Evolutionary conservation across 1,140 invertebrate genomes (phyloP), one percentile per base, ranked within the genome.

Genomic region (Orius insidiosus): DNA sequence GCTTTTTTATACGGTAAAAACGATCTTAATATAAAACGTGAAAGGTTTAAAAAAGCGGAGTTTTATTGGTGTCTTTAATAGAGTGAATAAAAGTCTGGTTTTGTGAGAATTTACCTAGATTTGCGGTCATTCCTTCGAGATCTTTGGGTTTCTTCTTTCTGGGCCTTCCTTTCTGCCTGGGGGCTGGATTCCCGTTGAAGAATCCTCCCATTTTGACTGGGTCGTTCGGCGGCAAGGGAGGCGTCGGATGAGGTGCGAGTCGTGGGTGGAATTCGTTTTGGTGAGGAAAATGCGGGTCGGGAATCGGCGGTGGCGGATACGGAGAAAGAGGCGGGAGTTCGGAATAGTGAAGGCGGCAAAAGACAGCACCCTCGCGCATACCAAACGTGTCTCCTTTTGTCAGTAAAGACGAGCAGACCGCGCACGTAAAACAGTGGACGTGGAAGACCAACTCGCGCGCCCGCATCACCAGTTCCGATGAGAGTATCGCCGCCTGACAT

Each of bases 321-420:
- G 73, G 65, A 14, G 67, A 67, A 0, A 68, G 65, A 1, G 66
- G 51, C 14, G 44, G 47, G 1, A 48, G 63, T 60, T 41, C 63
- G 59, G 57, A 61, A 65, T 85, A 89, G 64, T 89, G 85, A 47
- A 80, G 66, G 56, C 83, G 75, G 66, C 83, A 86, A 54, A 82
- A 78, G 18, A 89, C 80, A 24, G 78, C 74, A 8, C 80, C 77
- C 54, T 86, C 80, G 49, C 83, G 72, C 68, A 90, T 85, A 32
- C 90, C 90, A 63, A 93, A 96, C 54, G 92, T 85, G 61, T 97
- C 92, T 11, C 93, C 83, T 61, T 87, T 87, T 35, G 76, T 85
- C 37, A 86, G 67, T 2, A 78, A 75, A 10, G 78, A 70, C 60
- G 79, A 78, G 67, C 93, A 97, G n/a, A 84, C 75, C 10, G 83